Conservation (phyloP, 1,140 invertebrate genomes). For the Hirudo medicinalis region DNA sequence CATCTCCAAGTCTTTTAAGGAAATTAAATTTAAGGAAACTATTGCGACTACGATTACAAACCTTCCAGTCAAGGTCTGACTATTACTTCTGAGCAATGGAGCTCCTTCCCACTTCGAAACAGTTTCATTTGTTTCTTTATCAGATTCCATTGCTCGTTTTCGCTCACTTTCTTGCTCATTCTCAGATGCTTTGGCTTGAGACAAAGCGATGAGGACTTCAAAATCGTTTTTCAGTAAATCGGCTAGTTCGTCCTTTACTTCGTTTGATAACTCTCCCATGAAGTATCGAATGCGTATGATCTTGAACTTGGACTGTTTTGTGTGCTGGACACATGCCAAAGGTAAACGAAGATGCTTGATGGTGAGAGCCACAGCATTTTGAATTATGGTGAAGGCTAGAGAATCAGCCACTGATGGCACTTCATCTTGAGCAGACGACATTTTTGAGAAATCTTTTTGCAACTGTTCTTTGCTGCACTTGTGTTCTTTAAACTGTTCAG, state of each 20-base stretch:
- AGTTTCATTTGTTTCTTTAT: background rate
- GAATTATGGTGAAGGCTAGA: background rate
- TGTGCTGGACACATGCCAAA: background rate
- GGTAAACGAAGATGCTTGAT: background rate
- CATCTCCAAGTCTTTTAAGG: background rate
- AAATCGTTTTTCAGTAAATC: conserved; percentile 8
- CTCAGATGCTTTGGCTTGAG: background rate
- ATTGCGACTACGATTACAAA: background rate
- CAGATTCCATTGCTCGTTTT: background rate
- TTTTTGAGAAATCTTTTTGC: too few species aligned
- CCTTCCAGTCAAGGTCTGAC: conserved; percentile 3
- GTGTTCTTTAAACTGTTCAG: too few species aligned
- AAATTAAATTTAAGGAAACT: background rate
- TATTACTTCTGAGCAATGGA: conserved; percentile 4
- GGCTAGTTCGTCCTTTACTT: conserved; percentile 2
- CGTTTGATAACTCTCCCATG: background rate
- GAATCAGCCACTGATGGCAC: background rate
- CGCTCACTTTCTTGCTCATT: background rate
- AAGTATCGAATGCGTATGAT: conserved; percentile 4
- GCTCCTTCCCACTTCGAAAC: conserved; percentile 4
- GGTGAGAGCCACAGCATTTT: background rate
- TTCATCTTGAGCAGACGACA: background rate
- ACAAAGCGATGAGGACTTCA: background rate
- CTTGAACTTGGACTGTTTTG: conserved; percentile 1
- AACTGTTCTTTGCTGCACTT: too few species aligned